Percentiles rank a stretch among this genome's conserved stretches.
Evolutionary conservation across 1,140 invertebrate genomes (phyloP).

Genomic region (Drosophila nikananu): DNA sequence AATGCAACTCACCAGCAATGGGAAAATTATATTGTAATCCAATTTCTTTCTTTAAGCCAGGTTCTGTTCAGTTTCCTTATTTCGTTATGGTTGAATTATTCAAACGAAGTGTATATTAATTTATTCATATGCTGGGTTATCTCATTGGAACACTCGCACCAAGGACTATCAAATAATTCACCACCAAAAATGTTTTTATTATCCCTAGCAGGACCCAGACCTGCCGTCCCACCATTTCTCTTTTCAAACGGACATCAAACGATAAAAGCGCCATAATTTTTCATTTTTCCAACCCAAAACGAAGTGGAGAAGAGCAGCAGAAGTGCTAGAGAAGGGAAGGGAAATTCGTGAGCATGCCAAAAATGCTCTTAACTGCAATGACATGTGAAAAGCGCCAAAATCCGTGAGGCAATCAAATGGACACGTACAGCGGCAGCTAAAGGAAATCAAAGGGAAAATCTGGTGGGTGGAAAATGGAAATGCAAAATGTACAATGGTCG

Average conservation of each 20-base stretch:
- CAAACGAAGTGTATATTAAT: too few relatives aligned
- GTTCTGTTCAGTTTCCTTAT: not conserved
- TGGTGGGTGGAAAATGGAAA: conserved; percentile 55
- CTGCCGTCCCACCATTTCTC: not conserved
- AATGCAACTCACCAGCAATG: not conserved
- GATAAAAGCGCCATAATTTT: conserved; percentile 56
- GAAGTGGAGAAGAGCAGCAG: conserved; percentile 1
- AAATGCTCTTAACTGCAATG: conserved; percentile 83
- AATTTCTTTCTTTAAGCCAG: conserved; percentile 1
- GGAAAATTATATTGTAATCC: conserved; percentile 15
- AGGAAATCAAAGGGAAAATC: conserved; percentile 48
- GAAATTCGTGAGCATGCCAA: conserved; percentile 75
- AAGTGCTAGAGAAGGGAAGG: conserved; percentile 3
- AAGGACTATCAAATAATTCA: not conserved
- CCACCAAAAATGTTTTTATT: conserved; percentile 13
- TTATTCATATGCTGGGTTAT: not conserved
- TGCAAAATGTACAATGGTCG: conserved; percentile 36
- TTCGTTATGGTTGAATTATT: not conserved
- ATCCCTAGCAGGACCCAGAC: conserved; percentile 11
- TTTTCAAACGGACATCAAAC: conserved; percentile 2
- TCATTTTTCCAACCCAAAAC: conserved; percentile 56
- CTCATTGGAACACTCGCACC: not conserved
- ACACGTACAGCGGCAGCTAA: conserved; percentile 57
- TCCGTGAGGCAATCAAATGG: conserved; percentile 80
- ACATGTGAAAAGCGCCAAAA: conserved; percentile 77